phyloP scores from a whole-genome alignment of 2,888 invertebrate genomes.

The Norana najaformis region DNA sequence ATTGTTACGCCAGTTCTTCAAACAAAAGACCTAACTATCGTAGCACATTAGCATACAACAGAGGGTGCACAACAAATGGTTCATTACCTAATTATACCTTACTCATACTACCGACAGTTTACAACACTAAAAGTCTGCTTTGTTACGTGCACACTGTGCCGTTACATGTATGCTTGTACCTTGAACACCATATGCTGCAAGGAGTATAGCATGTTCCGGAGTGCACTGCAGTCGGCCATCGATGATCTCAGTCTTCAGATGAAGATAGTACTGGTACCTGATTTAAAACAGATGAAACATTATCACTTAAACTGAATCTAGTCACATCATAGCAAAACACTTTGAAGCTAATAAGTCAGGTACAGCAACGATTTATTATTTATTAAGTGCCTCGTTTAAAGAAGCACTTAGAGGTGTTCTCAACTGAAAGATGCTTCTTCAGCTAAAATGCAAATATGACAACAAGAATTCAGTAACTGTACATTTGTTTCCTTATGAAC shows the following conservation, averaged over 20 bases:
- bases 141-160: too few relatives aligned
- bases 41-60: too few relatives aligned
- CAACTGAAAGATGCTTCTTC: too few relatives aligned
- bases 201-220: slow-evolving; percentile 84
- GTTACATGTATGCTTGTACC: slow-evolving; percentile 51
- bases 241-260: slow-evolving; percentile 89
- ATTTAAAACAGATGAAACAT: not conserved
- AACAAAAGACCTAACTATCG: not conserved
- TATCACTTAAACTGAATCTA: not conserved
- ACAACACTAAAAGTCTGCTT: too few relatives aligned
- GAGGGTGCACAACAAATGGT: too few relatives aligned
- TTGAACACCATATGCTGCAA: slow-evolving; percentile 92
- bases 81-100: too few relatives aligned
- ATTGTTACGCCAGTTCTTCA: not conserved
- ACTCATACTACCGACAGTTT: too few relatives aligned
- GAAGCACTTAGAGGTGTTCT: too few relatives aligned
- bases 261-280: slow-evolving; percentile 90
- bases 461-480: too few relatives aligned
- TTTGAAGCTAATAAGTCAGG: not conserved
- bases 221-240: slow-evolving; percentile 88
- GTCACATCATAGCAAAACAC: not conserved
- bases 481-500: too few relatives aligned
- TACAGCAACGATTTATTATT: not conserved
- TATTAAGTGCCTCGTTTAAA: not conserved
- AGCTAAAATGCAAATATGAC: too few relatives aligned